Percentiles rank a stretch among this genome's conserved stretches.
Evolutionary conservation across 2,113 vertebrate genomes (phyloP).

Genomic region (Tetrao urogallus): DNA sequence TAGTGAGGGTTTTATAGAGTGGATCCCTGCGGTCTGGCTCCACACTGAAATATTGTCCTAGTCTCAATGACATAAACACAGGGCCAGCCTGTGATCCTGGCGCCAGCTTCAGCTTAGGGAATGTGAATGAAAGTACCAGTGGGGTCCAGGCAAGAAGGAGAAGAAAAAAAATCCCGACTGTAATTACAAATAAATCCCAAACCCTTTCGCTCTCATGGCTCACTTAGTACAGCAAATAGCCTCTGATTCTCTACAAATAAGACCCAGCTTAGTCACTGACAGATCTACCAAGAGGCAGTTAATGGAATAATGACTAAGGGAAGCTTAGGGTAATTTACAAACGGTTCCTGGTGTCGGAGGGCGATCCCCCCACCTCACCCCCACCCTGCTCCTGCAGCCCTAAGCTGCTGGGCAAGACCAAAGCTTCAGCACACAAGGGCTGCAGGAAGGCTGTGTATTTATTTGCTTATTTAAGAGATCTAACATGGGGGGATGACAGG

Average conservation of each 20-base stretch:
- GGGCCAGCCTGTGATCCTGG: slow-evolving; percentile 84
- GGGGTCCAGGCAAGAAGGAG: slow-evolving; percentile 73
- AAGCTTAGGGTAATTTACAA: slow-evolving; percentile 65
- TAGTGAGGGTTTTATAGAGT: slow-evolving; percentile 89
- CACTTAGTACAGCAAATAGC: slow-evolving; percentile 73
- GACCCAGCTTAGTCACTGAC: slow-evolving; percentile 70
- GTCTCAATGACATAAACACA: slow-evolving; percentile 88
- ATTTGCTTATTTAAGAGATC: background rate
- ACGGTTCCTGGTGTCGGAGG: slow-evolving; percentile 21
- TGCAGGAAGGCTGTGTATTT: background rate
- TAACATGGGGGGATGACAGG: background rate
- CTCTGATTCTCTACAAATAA: slow-evolving; percentile 73
- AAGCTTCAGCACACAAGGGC: background rate
- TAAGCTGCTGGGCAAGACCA: background rate
- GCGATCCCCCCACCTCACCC: background rate
- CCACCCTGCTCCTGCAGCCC: background rate
- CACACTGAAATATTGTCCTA: slow-evolving; percentile 90
- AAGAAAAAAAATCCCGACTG: slow-evolving; percentile 70
- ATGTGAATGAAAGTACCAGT: slow-evolving; percentile 82
- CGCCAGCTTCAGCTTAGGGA: slow-evolving; percentile 84
- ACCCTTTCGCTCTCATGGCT: slow-evolving; percentile 69
- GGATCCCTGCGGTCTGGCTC: slow-evolving; percentile 86
- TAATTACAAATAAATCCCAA: slow-evolving; percentile 80
- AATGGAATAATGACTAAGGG: slow-evolving; percentile 70
- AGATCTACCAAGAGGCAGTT: slow-evolving; percentile 75